Evolutionary conservation across 2,888 invertebrate species (phyloP).

Genomic region (Hoplodrina ambigua): DNA sequence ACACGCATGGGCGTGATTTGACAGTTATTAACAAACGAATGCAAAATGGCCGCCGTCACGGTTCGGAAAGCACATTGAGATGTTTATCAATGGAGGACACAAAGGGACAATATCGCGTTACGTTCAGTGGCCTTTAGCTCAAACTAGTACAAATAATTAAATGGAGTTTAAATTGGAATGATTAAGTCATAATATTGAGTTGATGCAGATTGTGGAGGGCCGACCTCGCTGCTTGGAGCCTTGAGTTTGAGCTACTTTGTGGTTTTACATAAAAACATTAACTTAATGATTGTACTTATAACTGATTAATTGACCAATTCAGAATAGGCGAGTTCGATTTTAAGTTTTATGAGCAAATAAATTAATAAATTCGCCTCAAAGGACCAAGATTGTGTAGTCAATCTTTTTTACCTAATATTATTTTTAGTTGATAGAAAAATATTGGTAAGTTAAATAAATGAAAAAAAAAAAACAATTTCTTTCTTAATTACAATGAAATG

Average conservation of each 20-base stretch:
- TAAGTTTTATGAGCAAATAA: too few species aligned
- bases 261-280: conserved; percentile 8
- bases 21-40: conserved; percentile 50
- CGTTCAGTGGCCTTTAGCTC: conserved; percentile 41
- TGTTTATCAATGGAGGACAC: conserved; percentile 55
- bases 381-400: not conserved
- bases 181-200: conserved; percentile 32
- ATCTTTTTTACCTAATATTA: too few species aligned
- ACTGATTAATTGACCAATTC: conserved; percentile 1
- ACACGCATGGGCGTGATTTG: conserved; percentile 46
- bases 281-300: not conserved
- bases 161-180: conserved; percentile 13
- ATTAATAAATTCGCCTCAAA: conserved; percentile 16
- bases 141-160: conserved; percentile 23
- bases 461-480: too few species aligned
- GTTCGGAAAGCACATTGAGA: conserved; percentile 35
- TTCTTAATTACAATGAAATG: too few species aligned
- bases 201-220: not conserved
- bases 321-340: not conserved
- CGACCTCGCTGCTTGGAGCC: conserved; percentile 12
- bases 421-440: too few species aligned
- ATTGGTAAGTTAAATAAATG: too few species aligned
- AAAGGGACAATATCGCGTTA: conserved; percentile 34
- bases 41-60: conserved; percentile 56
- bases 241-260: conserved; percentile 11